Conservation (phyloP, 2,113 vertebrate species). For the Xenus cinereus region DNA sequence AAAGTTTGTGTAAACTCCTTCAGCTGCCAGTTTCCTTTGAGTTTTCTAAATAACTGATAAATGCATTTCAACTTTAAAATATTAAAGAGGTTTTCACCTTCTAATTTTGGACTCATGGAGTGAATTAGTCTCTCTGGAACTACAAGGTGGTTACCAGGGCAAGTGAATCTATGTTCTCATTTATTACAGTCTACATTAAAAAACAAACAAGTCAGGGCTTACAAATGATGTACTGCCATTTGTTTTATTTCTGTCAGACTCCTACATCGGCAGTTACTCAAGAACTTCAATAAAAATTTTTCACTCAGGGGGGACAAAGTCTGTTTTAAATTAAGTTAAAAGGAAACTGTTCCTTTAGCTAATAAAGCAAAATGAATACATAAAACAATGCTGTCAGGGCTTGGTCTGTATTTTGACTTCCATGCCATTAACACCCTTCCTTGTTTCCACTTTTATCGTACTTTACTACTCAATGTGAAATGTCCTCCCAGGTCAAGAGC, state of each 20-base stretch:
- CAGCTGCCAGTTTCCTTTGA: background rate
- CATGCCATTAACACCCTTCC: background rate
- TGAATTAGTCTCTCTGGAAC: background rate
- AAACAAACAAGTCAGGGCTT: background rate
- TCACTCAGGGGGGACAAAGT: background rate
- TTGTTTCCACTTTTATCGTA: background rate
- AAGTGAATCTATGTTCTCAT: background rate
- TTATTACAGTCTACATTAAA: background rate
- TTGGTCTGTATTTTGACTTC: background rate
- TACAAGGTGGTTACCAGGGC: background rate
- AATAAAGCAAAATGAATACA: background rate
- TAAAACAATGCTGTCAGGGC: background rate
- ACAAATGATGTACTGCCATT: background rate
- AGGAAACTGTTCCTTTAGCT: background rate
- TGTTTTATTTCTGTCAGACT: slow-evolving; percentile 10
- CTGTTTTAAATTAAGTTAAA: slow-evolving; percentile 40
- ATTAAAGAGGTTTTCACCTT: background rate
- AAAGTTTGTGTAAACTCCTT: background rate
- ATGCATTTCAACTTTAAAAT: background rate
- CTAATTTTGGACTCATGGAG: background rate
- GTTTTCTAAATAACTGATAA: background rate
- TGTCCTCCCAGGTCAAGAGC: background rate
- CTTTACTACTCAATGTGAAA: background rate
- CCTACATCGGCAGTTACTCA: background rate
- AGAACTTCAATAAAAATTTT: background rate